phyloP scores from a whole-genome alignment of 1,140 invertebrate species.

The Euura saliciscinereae region DNA sequence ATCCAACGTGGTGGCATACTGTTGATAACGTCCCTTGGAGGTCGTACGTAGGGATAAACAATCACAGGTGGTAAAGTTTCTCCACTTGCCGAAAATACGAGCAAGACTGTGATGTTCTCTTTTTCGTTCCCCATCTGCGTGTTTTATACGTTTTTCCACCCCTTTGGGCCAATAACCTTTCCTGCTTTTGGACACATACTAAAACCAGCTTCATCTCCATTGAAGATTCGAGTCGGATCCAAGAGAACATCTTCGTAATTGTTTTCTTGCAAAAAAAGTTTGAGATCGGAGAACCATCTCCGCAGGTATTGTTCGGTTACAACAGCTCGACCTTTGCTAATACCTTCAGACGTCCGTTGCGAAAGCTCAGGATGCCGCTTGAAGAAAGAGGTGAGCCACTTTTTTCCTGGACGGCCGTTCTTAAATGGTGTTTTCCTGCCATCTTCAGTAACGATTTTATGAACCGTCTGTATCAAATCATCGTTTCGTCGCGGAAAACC shows the following conservation, averaged over 20 bases:
- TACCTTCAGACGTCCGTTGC: slow-evolving; percentile 33
- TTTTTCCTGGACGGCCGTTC: no score
- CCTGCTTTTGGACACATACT: slow-evolving; percentile 35
- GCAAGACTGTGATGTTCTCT: slow-evolving; percentile 41
- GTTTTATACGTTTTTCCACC: slow-evolving; percentile 37
- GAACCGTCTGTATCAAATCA: no score
- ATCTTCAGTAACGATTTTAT: no score
- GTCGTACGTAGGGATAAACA: slow-evolving; percentile 30
- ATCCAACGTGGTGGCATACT: slow-evolving; percentile 43
- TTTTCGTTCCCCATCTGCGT: slow-evolving; percentile 34
- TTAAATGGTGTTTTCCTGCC: no score
- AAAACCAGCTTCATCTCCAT: slow-evolving; percentile 40
- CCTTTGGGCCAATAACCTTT: slow-evolving; percentile 35
- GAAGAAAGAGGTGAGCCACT: no score
- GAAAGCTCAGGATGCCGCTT: slow-evolving; percentile 13
- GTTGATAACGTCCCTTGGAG: slow-evolving; percentile 12
- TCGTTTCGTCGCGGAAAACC: no score
- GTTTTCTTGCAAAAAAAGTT: slow-evolving; percentile 35
- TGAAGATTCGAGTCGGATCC: slow-evolving; percentile 29
- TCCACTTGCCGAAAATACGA: slow-evolving; percentile 38
- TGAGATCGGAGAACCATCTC: slow-evolving; percentile 39
- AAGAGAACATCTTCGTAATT: slow-evolving; percentile 23
- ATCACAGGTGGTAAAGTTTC: slow-evolving; percentile 30
- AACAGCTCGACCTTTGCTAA: slow-evolving; percentile 30
- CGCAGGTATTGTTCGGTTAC: slow-evolving; percentile 21